phyloP scores from a whole-genome alignment of 2,113 vertebrate genomes.

The Eulemur macaco region DNA sequence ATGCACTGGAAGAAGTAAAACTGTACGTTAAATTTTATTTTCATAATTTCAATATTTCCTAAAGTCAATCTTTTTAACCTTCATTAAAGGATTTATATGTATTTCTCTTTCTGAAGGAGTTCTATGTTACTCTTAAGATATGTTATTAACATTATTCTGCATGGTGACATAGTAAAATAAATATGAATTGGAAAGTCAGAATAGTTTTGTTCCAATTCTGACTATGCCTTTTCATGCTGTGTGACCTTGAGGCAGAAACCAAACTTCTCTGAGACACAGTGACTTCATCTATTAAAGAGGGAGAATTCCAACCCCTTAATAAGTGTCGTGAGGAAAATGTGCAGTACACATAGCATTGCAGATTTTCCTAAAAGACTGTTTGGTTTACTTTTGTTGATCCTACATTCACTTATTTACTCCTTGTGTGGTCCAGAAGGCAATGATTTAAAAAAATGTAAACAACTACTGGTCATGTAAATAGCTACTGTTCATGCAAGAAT shows the following conservation, averaged over 20 bases:
- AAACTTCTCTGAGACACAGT: not conserved
- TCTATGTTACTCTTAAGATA: not conserved
- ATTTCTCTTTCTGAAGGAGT: not conserved
- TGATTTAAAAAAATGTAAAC: conserved; percentile 53
- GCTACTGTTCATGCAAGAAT: conserved; percentile 42
- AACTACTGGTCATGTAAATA: conserved; percentile 45
- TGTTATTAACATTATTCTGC: not conserved
- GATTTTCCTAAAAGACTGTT: not conserved
- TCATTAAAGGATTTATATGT: not conserved
- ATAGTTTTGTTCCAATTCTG: not conserved
- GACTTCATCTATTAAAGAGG: not conserved
- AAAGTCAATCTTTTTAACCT: not conserved
- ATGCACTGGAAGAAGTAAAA: not conserved
- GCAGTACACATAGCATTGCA: not conserved
- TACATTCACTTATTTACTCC: not conserved
- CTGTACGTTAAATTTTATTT: not conserved
- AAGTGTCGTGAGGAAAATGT: not conserved
- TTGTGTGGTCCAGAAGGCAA: conserved; percentile 72
- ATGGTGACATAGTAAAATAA: not conserved
- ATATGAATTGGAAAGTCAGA: not conserved
- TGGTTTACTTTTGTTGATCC: conserved; percentile 12
- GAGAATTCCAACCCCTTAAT: not conserved
- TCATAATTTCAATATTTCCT: not conserved
- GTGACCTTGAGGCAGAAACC: not conserved
- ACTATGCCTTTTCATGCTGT: not conserved